Percentiles rank a stretch among this genome's conserved stretches.
These are phyloP conservation scores for Oophaga sylvatica DNA, from an alignment of 2,797 vertebrate species.

Conservation along the genomic window DNA sequence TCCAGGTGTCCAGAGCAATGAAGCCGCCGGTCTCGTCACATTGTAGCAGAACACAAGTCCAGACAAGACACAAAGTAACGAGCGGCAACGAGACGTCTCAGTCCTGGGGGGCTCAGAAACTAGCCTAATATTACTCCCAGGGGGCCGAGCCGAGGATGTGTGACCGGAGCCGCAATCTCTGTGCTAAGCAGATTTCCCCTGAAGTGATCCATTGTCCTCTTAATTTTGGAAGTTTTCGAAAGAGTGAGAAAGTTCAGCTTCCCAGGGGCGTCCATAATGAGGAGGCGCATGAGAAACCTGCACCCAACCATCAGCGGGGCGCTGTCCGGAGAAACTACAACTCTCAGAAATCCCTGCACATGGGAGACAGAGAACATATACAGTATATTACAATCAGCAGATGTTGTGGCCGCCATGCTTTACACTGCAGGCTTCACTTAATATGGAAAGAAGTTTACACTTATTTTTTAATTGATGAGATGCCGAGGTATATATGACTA, in stretches of 20 bases:
- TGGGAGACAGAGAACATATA: too few species aligned
- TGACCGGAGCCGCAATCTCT: neutral
- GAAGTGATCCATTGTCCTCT: slow-evolving; percentile 35
- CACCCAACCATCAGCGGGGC: too few species aligned
- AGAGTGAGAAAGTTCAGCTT: slow-evolving; percentile 13
- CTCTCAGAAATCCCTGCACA: too few species aligned
- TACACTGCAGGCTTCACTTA: too few species aligned
- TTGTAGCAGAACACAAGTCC: slow-evolving; percentile 11
- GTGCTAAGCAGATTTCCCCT: slow-evolving; percentile 30
- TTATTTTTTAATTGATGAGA: too few species aligned
- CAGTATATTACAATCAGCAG: too few species aligned
- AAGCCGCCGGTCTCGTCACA: neutral
- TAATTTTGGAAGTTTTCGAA: neutral
- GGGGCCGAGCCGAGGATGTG: slow-evolving; percentile 1
- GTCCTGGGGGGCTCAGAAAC: neutral
- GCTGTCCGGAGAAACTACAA: too few species aligned
- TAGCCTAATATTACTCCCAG: neutral
- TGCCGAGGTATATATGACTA: too few species aligned
- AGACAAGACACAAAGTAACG: neutral
- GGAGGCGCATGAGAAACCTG: neutral
- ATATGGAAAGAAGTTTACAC: too few species aligned
- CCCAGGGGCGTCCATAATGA: slow-evolving; percentile 26
- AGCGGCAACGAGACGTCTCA: neutral
- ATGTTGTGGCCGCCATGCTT: too few species aligned
- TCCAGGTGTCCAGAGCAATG: neutral